Conservation (phyloP, 2,797 vertebrate genomes). For the Numenius phaeopus region DNA sequence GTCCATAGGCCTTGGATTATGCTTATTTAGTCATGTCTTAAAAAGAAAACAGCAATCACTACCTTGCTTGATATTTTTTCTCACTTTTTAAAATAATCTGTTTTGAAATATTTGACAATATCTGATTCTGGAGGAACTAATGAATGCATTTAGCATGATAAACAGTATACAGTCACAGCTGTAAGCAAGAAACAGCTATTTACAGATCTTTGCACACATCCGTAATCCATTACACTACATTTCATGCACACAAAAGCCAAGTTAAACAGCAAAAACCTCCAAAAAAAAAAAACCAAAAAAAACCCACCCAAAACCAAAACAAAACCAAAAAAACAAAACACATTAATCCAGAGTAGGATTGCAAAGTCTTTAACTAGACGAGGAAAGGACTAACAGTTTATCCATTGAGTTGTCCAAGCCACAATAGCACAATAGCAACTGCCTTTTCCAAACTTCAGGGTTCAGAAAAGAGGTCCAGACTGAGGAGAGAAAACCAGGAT, state of each 20-base stretch:
- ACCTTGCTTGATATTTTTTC: background rate
- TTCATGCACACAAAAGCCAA: background rate
- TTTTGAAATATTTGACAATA: background rate
- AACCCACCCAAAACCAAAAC: fast-evolving
- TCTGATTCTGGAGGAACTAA: conserved; percentile 7
- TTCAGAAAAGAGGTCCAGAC: background rate
- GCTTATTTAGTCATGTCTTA: background rate
- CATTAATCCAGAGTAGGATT: background rate
- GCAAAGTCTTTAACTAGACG: background rate
- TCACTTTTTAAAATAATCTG: background rate
- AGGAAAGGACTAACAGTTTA: background rate
- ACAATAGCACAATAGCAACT: background rate
- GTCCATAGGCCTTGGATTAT: background rate
- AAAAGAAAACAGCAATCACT: background rate
- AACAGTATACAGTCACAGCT: background rate
- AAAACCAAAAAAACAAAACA: background rate
- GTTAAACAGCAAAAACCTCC: background rate
- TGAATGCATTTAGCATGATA: background rate
- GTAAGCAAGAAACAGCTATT: conserved; percentile 38
- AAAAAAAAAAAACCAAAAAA: background rate
- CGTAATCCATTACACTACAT: conserved; percentile 2
- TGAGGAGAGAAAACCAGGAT: background rate
- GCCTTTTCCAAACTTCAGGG: background rate
- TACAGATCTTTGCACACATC: conserved; percentile 39
- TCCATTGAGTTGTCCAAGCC: background rate